A percentile compares a stretch with the other conserved stretches of the same genome.
Conservation (phyloP, 2,888 invertebrate species). For the Tiphia femorata region DNA sequence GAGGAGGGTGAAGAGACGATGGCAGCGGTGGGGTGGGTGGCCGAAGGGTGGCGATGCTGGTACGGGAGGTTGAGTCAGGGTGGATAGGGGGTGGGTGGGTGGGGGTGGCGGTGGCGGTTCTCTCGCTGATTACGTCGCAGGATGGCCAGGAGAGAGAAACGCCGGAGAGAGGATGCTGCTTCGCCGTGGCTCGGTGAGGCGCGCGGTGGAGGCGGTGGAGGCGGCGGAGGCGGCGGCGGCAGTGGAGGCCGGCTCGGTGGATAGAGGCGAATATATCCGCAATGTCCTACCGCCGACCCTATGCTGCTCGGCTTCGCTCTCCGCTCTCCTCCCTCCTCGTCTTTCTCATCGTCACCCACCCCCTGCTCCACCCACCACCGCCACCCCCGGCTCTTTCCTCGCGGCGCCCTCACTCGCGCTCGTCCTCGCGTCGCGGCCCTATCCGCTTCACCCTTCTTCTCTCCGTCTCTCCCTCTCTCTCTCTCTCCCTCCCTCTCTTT, state of each 20-base stretch:
- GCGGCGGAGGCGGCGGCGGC: slow-evolving; percentile 34
- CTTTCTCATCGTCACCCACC: slow-evolving; percentile 25
- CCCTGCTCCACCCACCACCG: slow-evolving; percentile 7
- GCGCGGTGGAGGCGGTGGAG: slow-evolving; percentile 22
- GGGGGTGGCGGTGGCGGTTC: slow-evolving; percentile 53
- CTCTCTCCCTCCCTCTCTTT: slow-evolving; percentile 12
- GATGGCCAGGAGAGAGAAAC: slow-evolving; percentile 63
- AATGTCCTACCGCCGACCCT: slow-evolving; percentile 65
- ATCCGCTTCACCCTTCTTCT: background rate
- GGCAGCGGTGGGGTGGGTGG: slow-evolving; percentile 25
- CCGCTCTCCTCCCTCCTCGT: slow-evolving; percentile 28
- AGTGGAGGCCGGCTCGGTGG: slow-evolving; percentile 57
- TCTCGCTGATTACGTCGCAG: slow-evolving; percentile 69
- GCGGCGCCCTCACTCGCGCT: background rate
- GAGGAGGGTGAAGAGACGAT: slow-evolving; percentile 34
- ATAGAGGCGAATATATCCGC: slow-evolving; percentile 65
- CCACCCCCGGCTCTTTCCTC: background rate
- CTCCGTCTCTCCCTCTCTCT: slow-evolving; percentile 15
- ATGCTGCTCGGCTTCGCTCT: slow-evolving; percentile 41
- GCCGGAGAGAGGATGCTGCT: slow-evolving; percentile 68
- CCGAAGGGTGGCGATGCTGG: slow-evolving; percentile 17
- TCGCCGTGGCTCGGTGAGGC: slow-evolving; percentile 56
- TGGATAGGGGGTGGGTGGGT: background rate
- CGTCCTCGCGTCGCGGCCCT: background rate
- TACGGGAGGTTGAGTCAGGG: slow-evolving; percentile 9